Evolutionary conservation across 53 echinoderm and acorn worm genomes (phyloP).

Genomic region (Mesocentrotus franciscanus): DNA sequence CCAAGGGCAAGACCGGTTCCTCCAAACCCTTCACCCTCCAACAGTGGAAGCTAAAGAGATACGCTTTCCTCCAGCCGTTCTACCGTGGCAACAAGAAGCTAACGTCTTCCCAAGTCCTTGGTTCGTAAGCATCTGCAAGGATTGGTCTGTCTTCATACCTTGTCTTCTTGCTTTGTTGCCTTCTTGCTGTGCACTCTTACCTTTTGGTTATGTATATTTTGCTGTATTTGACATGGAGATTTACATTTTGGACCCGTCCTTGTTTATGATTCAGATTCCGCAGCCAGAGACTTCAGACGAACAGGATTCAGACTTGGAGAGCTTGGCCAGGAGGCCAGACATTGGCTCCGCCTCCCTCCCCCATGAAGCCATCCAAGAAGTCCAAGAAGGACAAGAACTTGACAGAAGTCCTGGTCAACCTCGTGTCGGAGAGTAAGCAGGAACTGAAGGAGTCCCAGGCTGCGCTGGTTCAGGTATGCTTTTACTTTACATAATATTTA

Average conservation of each 20-base stretch:
- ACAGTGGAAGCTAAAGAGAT: conserved; percentile 28
- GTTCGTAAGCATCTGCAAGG: conserved; percentile 47
- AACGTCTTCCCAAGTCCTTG: conserved; percentile 2
- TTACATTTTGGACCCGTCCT: conserved; percentile 28
- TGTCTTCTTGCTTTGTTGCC: conserved; percentile 42
- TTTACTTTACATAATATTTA: conserved; percentile 30
- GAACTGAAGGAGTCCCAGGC: conserved; percentile 56
- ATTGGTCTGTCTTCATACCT: conserved; percentile 51
- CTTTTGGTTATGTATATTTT: conserved; percentile 34
- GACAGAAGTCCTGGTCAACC: conserved; percentile 30
- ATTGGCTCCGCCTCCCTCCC: conserved; percentile 28
- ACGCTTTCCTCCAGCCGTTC: conserved; percentile 20
- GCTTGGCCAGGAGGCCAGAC: conserved; percentile 37
- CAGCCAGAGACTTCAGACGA: conserved; percentile 36
- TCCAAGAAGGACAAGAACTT: not conserved
- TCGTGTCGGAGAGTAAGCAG: conserved; percentile 47
- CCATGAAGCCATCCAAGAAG: conserved; percentile 44
- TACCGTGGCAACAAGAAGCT: conserved; percentile 39
- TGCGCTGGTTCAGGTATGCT: conserved; percentile 12
- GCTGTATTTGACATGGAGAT: conserved; percentile 26
- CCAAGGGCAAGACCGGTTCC: conserved; percentile 24
- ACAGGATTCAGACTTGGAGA: conserved; percentile 25
- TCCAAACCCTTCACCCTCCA: conserved; percentile 48
- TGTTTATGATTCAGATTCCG: conserved; percentile 32
- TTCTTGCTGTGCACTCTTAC: conserved; percentile 54